Conservation (phyloP, 1,140 invertebrate species). For the Mesaphorura yosii region DNA sequence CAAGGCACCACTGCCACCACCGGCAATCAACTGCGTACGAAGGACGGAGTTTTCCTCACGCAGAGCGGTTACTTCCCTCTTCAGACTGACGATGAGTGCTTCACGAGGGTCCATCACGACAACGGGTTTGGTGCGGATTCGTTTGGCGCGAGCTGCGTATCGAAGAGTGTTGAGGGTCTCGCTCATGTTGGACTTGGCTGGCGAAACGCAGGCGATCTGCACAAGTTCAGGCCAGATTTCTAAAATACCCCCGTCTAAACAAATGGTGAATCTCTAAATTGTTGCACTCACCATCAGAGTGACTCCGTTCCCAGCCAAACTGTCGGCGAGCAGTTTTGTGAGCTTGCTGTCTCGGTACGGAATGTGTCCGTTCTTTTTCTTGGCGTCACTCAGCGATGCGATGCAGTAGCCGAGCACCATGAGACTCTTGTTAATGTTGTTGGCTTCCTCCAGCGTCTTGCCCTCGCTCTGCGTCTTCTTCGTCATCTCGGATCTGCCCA, state of each 20-base stretch:
- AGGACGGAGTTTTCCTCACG: slow-evolving; percentile 86
- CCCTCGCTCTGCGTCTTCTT: slow-evolving; percentile 85
- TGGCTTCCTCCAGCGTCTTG: slow-evolving; percentile 81
- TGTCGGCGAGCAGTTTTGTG: slow-evolving; percentile 83
- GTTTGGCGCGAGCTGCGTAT: slow-evolving; percentile 75
- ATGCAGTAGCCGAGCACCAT: slow-evolving; percentile 95
- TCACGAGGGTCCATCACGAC: slow-evolving; percentile 91
- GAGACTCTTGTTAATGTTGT: slow-evolving; percentile 90
- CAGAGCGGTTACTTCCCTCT: slow-evolving; percentile 73
- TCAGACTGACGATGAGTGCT: slow-evolving; percentile 75
- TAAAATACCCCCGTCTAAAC: background rate
- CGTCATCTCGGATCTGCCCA: slow-evolving; percentile 86
- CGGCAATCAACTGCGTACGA: slow-evolving; percentile 51
- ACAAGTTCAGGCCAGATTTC: slow-evolving; percentile 31
- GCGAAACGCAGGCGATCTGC: slow-evolving; percentile 85
- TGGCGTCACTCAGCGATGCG: slow-evolving; percentile 71
- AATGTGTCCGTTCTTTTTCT: slow-evolving; percentile 69
- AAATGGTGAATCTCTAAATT: no score
- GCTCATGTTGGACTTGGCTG: slow-evolving; percentile 67
- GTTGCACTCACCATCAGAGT: slow-evolving; percentile 72
- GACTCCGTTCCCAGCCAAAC: slow-evolving; percentile 85
- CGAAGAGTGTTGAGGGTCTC: slow-evolving; percentile 85
- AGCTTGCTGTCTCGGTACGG: slow-evolving; percentile 88
- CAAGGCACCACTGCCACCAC: slow-evolving; percentile 4
- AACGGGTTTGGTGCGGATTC: slow-evolving; percentile 75